phyloP scores from a whole-genome alignment of 2,113 vertebrate species.

The Plectropomus leopardus region DNA sequence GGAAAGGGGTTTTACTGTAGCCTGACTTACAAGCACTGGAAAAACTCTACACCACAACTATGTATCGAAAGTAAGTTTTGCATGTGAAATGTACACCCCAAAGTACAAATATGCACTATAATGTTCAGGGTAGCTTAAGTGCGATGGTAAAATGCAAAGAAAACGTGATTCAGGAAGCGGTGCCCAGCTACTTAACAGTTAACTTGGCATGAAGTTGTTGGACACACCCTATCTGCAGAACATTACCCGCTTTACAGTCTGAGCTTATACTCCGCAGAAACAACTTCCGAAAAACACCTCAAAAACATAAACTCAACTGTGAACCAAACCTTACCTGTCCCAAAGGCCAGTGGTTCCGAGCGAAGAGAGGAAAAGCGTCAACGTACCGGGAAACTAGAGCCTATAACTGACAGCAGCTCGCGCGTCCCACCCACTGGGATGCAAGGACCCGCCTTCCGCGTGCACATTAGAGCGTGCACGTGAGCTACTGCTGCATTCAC shows the following conservation, averaged over 20 bases:
- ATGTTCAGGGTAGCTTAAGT: background rate
- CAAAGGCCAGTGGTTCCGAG: background rate
- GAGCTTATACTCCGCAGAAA: background rate
- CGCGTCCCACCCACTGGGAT: slow-evolving; percentile 44
- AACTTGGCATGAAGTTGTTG: slow-evolving; percentile 8
- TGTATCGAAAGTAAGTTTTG: background rate
- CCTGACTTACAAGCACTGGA: background rate
- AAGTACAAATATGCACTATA: background rate
- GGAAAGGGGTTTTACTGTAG: background rate
- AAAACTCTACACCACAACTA: background rate
- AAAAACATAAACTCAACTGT: rapidly evolving
- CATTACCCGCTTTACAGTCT: background rate
- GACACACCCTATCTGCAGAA: slow-evolving; percentile 69
- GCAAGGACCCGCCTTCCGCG: too few relatives aligned
- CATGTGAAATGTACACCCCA: background rate
- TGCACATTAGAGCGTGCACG: too few relatives aligned
- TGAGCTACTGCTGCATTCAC: too few relatives aligned
- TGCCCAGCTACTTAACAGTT: background rate
- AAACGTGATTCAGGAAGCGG: slow-evolving; percentile 19
- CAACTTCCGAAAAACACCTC: background rate
- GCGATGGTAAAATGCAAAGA: background rate
- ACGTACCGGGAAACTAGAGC: background rate
- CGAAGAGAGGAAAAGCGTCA: background rate
- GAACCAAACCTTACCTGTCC: slow-evolving; percentile 52
- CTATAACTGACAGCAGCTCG: slow-evolving; percentile 5